Evolutionary conservation across 2,113 vertebrate species (phyloP).

Genomic region (pig (Sus scrofa)): T2T-Sscrofa CM000812.6:259894501-259895000

Average conservation of each 20-base stretch:
- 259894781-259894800: slow-evolving; percentile 8
- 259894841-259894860: slow-evolving; percentile 38
- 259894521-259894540: not conserved
- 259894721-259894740: not conserved
- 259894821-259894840: not conserved
- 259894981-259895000: not conserved
- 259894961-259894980: slow-evolving; percentile 1
- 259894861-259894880: not conserved
- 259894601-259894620: not conserved
- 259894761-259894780: not conserved
- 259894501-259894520: not conserved
- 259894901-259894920: not conserved
- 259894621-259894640: not conserved
- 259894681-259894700: not conserved
- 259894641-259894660: not conserved
- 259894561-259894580: not conserved
- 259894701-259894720: not conserved
- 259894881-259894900: slow-evolving; percentile 2
- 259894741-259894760: not conserved
- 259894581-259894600: not conserved
- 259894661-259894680: not conserved
- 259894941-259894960: not conserved
- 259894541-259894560: not conserved
- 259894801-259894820: not conserved
- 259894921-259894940: not conserved